phyloP scores from a whole-genome alignment of 2,888 invertebrate species.

The Limnephilus lunatus region DNA sequence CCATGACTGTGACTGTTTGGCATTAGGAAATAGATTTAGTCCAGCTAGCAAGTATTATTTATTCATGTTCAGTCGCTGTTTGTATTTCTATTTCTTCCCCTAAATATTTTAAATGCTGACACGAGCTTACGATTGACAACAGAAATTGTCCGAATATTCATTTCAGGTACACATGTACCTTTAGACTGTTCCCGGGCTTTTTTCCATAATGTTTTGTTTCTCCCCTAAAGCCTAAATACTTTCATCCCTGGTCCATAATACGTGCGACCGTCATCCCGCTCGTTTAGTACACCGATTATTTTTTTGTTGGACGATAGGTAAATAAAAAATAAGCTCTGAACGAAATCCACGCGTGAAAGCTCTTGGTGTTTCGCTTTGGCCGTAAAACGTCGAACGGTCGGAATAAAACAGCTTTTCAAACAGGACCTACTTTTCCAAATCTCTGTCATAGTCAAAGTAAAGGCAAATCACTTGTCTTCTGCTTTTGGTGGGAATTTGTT shows the following conservation, averaged over 20 bases:
- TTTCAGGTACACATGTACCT: neutral
- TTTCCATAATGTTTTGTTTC: neutral
- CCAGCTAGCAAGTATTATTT: neutral
- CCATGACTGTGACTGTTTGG: neutral
- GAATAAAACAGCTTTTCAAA: slow-evolving; percentile 9
- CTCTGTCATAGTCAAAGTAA: slow-evolving; percentile 11
- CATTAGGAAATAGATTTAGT: neutral
- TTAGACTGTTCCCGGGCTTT: neutral
- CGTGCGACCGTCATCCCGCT: neutral
- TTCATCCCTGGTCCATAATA: neutral
- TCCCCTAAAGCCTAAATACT: neutral
- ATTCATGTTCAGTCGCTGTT: neutral
- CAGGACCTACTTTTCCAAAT: neutral
- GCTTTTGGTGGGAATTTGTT: neutral
- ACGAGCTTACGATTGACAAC: neutral
- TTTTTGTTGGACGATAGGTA: slow-evolving; percentile 11
- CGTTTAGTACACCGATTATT: slow-evolving; percentile 12
- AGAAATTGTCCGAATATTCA: neutral
- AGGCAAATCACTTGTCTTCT: neutral
- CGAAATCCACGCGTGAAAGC: slow-evolving; percentile 13
- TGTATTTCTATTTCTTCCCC: neutral
- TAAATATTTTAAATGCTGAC: neutral
- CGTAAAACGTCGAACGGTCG: neutral
- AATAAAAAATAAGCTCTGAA: slow-evolving; percentile 2
- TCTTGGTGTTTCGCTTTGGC: slow-evolving; percentile 23